Evolutionary conservation across 2,797 vertebrate species (phyloP), one percentile per base, ranked within the genome.

Genomic region (Lepidocolaptes lacrymiger): DNA sequence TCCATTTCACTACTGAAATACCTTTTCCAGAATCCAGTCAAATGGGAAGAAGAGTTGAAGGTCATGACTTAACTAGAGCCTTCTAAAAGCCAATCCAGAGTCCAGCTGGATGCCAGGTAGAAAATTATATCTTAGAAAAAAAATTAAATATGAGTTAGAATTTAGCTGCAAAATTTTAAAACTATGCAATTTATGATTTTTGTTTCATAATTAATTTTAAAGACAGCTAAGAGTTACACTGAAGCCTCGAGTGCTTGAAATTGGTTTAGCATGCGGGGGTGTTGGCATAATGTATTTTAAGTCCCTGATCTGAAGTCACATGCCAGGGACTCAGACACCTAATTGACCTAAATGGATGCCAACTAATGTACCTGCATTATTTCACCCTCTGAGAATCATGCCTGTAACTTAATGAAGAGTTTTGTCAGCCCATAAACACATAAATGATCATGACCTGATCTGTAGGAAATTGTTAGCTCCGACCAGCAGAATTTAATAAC

Each of bases 311-410:
- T 82, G 44, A 95, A 82, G 90, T 85, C 72, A 73, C 41, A 54
- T 88, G 75, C 41, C 49, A 71, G 52, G 8, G 43, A 69, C 85
- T 87, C 20, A 17, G 55, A 75, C 36, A 89, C 11, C 8, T 89
- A 67, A 94, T 90, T 95, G 83, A 88, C 67, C 88, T 89, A 83
- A 95, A 92, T 51, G 43, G 56, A 80, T 83, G 36, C 72, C 89
- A 92, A 85, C 44, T 32, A 74, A 93, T 88, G 61, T 69, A 34
- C 30, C 54, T 8, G 8, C 12, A 80, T 89, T 48, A 88, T 74
- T 94, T 71, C 37, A 63, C 54, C 87, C 74, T 44, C 61, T 77
- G 86, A 87, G 75, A 76, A 58, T 56, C 68, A 91, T 85, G 64
- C 37, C 73, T 77, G 54, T 55, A 64, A 56, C 44, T 96, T 92